These are phyloP conservation scores for Prosopocoilus inquinatus DNA, from an alignment of 2,888 invertebrate genomes.

Conservation along the genomic window DNA sequence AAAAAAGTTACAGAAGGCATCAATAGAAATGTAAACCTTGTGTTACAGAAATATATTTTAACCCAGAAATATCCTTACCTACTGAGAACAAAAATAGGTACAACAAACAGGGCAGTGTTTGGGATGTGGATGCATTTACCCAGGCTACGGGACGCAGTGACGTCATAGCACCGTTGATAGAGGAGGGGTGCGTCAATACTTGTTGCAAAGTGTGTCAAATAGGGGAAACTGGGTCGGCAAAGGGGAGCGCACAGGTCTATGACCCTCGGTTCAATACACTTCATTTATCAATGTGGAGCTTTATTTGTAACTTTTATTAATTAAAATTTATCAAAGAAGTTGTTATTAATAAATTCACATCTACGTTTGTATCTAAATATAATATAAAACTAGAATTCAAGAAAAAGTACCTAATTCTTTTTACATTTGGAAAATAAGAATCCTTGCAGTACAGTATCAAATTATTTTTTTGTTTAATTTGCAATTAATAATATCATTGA, in stretches of 20 bases:
- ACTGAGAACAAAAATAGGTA: constrained; percentile 22
- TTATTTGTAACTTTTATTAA: constrained; percentile 25
- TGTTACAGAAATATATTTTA: no score
- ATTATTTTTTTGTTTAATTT: no score
- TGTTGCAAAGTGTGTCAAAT: constrained; percentile 53
- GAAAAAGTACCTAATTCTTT: no score
- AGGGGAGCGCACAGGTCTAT: constrained; percentile 43
- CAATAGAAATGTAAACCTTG: no score
- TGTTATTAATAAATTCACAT: not conserved
- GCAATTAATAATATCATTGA: no score
- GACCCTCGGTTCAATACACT: constrained; percentile 42
- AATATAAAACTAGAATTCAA: no score
- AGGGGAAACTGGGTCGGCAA: constrained; percentile 46
- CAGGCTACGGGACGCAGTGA: constrained; percentile 43
- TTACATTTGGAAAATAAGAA: no score
- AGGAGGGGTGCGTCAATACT: constrained; percentile 50
- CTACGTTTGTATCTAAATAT: not conserved
- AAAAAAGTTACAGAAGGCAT: no score
- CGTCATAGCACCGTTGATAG: constrained; percentile 44
- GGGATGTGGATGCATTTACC: constrained; percentile 54
- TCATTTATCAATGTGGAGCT: constrained; percentile 21
- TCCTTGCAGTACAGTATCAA: no score
- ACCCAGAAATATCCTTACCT: constrained; percentile 18
- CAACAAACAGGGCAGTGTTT: constrained; percentile 15
- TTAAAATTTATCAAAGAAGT: constrained; percentile 8